Conservation (phyloP, 2,888 invertebrate species). For the Nineta flava region DNA sequence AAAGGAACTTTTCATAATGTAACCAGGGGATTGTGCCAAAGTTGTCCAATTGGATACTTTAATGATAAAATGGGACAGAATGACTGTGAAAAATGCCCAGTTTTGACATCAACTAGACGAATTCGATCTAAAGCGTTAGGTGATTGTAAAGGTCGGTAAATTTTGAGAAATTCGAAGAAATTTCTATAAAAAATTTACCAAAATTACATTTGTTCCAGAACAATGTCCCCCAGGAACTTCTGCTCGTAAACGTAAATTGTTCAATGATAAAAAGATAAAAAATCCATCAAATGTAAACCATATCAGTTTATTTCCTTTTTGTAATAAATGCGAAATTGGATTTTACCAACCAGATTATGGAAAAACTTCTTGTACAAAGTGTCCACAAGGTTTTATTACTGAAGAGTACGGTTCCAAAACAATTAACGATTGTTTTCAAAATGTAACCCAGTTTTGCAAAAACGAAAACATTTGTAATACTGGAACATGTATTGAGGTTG, state of each 20-base stretch:
- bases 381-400: conserved; percentile 37
- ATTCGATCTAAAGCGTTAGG: conserved; percentile 26
- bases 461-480: conserved; percentile 31
- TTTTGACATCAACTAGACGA: conserved; percentile 36
- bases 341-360: conserved; percentile 43
- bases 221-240: conserved; percentile 38
- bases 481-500: conserved; percentile 23
- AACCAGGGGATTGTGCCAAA: conserved; percentile 34
- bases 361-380: conserved; percentile 35
- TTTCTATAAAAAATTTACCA: neutral
- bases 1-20: conserved; percentile 44
- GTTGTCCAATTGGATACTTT: conserved; percentile 42
- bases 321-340: conserved; percentile 38
- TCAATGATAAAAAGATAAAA: conserved; percentile 16
- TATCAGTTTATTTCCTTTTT: conserved; percentile 35
- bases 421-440: conserved; percentile 29
- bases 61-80: conserved; percentile 36
- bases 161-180: conserved; percentile 5
- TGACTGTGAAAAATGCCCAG: conserved; percentile 39
- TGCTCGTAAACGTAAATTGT: conserved; percentile 23
- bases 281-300: conserved; percentile 16
- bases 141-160: conserved; percentile 44
- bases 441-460: conserved; percentile 30
- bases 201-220: conserved; percentile 21
- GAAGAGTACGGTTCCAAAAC: conserved; percentile 23